Conservation (phyloP, 2,797 vertebrate genomes). For the Danionella dracula region DNA sequence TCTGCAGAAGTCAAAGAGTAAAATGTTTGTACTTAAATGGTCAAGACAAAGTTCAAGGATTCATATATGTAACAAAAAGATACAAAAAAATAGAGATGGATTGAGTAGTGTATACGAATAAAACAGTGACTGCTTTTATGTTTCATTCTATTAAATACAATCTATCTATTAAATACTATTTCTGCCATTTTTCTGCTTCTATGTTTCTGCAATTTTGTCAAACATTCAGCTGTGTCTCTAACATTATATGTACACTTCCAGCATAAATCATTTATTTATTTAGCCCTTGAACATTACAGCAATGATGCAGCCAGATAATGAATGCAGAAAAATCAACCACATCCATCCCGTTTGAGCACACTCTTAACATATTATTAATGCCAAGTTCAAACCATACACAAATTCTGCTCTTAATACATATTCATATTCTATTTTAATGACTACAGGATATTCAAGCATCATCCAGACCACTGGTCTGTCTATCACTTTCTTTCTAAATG, state of each 20-base stretch:
- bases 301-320: background rate
- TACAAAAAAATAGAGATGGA: no score
- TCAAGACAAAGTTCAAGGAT: background rate
- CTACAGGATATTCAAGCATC: constrained; percentile 36
- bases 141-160: no score
- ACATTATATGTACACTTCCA: background rate
- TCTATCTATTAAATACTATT: no score
- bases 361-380: constrained; percentile 11
- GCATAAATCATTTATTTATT: background rate
- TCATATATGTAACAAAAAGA: background rate
- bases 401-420: constrained; percentile 16
- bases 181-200: no score
- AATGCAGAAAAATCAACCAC: background rate
- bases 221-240: background rate
- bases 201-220: no score
- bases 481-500: constrained; percentile 19
- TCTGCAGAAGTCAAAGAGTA: no score
- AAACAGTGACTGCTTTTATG: no score
- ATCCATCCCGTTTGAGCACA: constrained; percentile 6
- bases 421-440: constrained; percentile 40
- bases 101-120: no score
- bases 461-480: constrained; percentile 42
- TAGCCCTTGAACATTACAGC: background rate
- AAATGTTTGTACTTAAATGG: no score
- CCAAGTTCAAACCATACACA: constrained; percentile 14